A percentile compares a stretch with the other conserved stretches of the same genome.
phyloP scores from a whole-genome alignment of 2,113 vertebrate genomes.

The Tupaia tana region DNA sequence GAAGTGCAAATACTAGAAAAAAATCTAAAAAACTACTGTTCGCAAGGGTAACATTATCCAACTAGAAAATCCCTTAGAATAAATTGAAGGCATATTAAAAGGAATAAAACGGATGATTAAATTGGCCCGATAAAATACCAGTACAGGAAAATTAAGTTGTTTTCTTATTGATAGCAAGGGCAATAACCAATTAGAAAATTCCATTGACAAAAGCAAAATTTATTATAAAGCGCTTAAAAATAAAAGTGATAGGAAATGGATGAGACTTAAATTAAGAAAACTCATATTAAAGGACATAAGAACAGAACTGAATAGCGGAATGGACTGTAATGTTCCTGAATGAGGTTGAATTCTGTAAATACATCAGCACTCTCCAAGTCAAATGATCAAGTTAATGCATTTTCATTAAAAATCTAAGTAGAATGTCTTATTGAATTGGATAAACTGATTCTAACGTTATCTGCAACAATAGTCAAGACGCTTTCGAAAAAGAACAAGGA shows the following conservation, averaged over 20 bases:
- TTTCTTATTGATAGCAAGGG: neutral
- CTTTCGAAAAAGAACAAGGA: neutral
- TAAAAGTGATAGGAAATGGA: neutral
- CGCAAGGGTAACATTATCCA: neutral
- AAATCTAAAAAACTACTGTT: neutral
- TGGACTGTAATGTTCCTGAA: neutral
- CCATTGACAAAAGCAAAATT: neutral
- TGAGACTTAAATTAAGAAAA: neutral
- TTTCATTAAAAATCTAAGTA: neutral
- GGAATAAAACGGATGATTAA: neutral
- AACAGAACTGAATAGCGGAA: neutral
- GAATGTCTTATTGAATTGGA: neutral
- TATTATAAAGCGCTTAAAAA: conserved; percentile 14
- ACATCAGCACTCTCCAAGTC: neutral
- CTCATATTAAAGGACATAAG: neutral
- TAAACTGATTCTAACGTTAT: neutral
- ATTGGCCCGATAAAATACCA: neutral
- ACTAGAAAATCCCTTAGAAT: neutral
- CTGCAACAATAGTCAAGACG: neutral
- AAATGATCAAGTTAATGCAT: conserved; percentile 1
- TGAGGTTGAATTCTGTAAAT: conserved; percentile 24
- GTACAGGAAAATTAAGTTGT: neutral
- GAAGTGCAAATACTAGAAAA: neutral
- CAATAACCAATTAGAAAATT: conserved; percentile 20
- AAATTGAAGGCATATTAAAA: neutral